Percentiles rank a stretch among this genome's conserved stretches.
These are phyloP conservation scores for Uropsilus gracilis DNA, from an alignment of 2,113 vertebrate genomes.

Conservation along the genomic window DNA sequence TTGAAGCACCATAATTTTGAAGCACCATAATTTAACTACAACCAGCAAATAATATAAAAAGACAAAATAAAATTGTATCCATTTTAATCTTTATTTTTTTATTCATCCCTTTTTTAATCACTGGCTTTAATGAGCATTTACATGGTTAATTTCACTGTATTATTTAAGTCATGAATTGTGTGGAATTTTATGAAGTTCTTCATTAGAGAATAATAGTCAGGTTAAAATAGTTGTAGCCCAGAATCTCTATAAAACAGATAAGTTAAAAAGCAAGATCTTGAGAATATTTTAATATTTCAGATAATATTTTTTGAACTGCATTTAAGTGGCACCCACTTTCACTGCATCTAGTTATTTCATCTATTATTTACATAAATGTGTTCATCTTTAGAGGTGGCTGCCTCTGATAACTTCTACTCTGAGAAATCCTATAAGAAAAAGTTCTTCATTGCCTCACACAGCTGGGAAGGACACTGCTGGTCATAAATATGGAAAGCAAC, in stretches of 20 bases:
- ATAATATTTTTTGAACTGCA: not conserved
- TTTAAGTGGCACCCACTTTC: not conserved
- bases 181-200: constrained; percentile 57
- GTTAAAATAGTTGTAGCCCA: constrained; percentile 44
- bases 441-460: not conserved
- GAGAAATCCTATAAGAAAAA: not conserved
- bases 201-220: constrained; percentile 27
- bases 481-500: constrained; percentile 51
- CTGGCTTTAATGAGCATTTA: constrained; percentile 61
- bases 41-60: not conserved
- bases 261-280: constrained; percentile 16
- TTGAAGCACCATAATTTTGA: not conserved
- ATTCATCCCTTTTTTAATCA: constrained; percentile 63
- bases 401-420: not conserved
- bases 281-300: constrained; percentile 12
- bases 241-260: constrained; percentile 13
- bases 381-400: not conserved
- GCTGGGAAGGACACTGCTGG: not conserved
- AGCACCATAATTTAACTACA: not conserved
- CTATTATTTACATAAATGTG: not conserved
- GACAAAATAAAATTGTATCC: constrained; percentile 50
- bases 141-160: constrained; percentile 69
- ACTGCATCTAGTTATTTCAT: not conserved
- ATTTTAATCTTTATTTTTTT: constrained; percentile 59
- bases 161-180: constrained; percentile 54